These are phyloP conservation scores for Agriopis leucophaearia DNA, from an alignment of 2,888 invertebrate species.

Conservation along the genomic window DNA sequence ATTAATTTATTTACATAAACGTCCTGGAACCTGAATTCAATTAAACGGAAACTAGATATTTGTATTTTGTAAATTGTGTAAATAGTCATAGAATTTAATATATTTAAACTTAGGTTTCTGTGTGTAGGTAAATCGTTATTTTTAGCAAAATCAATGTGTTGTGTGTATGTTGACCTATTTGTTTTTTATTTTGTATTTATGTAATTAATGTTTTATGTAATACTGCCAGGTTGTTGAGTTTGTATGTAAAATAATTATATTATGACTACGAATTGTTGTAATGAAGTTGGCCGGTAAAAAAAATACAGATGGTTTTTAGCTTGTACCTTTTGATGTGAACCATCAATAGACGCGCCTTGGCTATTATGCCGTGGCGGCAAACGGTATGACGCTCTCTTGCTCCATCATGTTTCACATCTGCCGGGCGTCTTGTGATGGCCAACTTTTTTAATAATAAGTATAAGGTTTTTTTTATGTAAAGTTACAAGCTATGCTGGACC, in stretches of 20 bases:
- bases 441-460: too few relatives aligned
- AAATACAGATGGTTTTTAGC: too few relatives aligned
- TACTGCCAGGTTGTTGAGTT: slow-evolving; percentile 53
- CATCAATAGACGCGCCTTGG: too few relatives aligned
- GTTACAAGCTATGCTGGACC: too few relatives aligned
- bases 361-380: too few relatives aligned
- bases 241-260: slow-evolving; percentile 26
- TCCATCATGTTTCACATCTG: too few relatives aligned
- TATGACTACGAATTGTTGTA: slow-evolving; percentile 11
- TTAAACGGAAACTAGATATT: slow-evolving; percentile 47
- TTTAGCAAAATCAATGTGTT: slow-evolving; percentile 56
- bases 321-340: too few relatives aligned
- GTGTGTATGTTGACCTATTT: slow-evolving; percentile 64
- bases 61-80: slow-evolving; percentile 80
- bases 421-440: too few relatives aligned
- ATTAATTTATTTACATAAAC: slow-evolving; percentile 24
- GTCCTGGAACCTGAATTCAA: slow-evolving; percentile 19
- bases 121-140: slow-evolving; percentile 72
- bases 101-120: slow-evolving; percentile 67
- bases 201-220: slow-evolving; percentile 53
- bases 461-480: too few relatives aligned
- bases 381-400: too few relatives aligned
- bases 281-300: too few relatives aligned
- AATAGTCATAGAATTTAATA: slow-evolving; percentile 72
- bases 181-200: slow-evolving; percentile 55